Percentiles rank a stretch among this genome's conserved stretches.
Evolutionary conservation across 2,888 invertebrate species (phyloP).

Genomic region (Glaucopsyche alexis): DNA sequence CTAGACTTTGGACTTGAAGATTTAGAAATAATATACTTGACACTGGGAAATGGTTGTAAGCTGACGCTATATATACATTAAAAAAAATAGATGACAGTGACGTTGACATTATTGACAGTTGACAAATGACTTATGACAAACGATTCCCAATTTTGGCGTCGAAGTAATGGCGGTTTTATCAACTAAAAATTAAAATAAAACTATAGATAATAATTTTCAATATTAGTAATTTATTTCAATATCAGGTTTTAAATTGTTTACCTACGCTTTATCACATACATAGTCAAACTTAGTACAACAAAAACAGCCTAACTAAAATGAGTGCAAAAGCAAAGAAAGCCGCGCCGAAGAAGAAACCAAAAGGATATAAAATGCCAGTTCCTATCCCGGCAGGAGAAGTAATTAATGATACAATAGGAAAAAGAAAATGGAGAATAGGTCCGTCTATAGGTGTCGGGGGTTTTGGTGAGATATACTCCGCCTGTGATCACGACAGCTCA

Average conservation of each 20-base stretch:
- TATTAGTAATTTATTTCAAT: neutral
- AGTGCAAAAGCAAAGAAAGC: conserved; percentile 61
- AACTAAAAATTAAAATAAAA: neutral
- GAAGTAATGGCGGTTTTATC: conserved; percentile 10
- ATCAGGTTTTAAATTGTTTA: neutral
- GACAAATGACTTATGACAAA: neutral
- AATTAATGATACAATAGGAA: conserved; percentile 84
- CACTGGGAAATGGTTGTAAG: too few species aligned
- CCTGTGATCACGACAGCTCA: conserved; percentile 80
- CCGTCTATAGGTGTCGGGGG: conserved; percentile 94
- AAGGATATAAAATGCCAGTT: conserved; percentile 82
- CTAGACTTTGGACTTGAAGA: too few species aligned
- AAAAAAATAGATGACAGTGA: neutral
- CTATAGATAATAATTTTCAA: neutral
- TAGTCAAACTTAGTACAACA: neutral
- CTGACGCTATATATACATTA: too few species aligned
- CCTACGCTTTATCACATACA: too few species aligned
- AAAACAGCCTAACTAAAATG: conserved; percentile 47
- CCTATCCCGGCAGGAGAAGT: conserved; percentile 88
- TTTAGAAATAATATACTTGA: too few species aligned
- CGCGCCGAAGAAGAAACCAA: conserved; percentile 65
- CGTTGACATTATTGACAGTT: conserved; percentile 4
- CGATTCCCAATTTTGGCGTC: neutral
- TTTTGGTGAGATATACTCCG: conserved; percentile 96
- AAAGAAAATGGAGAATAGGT: conserved; percentile 92